Evolutionary conservation across 2,113 vertebrate species (phyloP), one percentile per base, ranked within the genome.

Genomic region (Nasalis larvatus): DNA sequence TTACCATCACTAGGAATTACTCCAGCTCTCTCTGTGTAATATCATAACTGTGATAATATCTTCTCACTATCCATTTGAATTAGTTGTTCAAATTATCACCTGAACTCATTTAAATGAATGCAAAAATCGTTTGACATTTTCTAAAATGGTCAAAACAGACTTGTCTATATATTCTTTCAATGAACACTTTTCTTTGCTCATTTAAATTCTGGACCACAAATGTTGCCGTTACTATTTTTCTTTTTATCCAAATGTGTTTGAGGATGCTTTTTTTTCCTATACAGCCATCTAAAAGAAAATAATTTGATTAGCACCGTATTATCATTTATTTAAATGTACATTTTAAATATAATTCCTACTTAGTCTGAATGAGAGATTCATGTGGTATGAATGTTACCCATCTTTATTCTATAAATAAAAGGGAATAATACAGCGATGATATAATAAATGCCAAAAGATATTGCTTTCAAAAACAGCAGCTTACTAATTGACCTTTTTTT

Each of bases 381-480:
- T 77, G 84, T 86, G 45, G 32, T 63, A 94, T 76, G 40, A 93
- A 96, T 56, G 56, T 45, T 60, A 54, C 21, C 12, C 40, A 78
- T 92, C 66, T 95, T 90, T 47, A 92, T 96, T 93, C 66, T 69
- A 81, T 96, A 93, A 95, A 85, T 93, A 95, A 97, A 90, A 93
- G 32, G 27, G 47, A 86, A 95, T 71, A 47, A 85, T 58, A 58
- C 20, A 86, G 89, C 49, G 66, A 54, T 82, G 94, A 91, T 97
- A 30, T 54, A 86, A 93, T 89, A 87, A 97, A 83, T 96, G 89
- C 30, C 93, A 97, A 71, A 95, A 86, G 86, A 96, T 37, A 81
- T 69, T 87, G 42, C 77, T 96, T 97, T 95, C 80, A 96, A 94
- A 96, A 96, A 96, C 37, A 95, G 47, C 77, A 91, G 94, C 97